Base-by-base conservation (phyloP, 2,113 vertebrate genomes). In the Micronycteris hirsuta region DNA sequence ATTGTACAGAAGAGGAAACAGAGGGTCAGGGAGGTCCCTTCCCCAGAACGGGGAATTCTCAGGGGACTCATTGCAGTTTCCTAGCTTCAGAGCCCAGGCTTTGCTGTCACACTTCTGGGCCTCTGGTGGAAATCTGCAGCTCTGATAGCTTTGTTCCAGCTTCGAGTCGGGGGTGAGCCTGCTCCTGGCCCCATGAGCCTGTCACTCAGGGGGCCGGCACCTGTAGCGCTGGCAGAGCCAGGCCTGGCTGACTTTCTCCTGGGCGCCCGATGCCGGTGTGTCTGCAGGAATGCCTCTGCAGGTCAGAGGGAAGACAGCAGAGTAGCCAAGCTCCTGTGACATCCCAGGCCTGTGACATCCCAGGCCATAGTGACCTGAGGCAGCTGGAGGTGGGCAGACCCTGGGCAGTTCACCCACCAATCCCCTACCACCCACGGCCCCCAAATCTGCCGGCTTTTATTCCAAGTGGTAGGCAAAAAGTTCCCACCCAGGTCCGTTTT, bases 211-310 rank as follows among this genome's bases (percentile, higher is more conserved):
- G 38, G 43, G 8, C 4, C 5, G 14, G 61, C 24, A 12, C 74
- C 22, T 3, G 0, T 4, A 0, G n/a, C 4, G 33, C 28, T 1
- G 0, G 41, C 86, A 70, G 81, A 54, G 36, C 33, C 61, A n/a
- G 73, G 22, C 33, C 22, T 0, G 17, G 36, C 58, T 33, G 20
- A 33, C 28, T 13, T 38, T 5, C n/a, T 19, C 36, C 56, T 4
- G 15, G 77, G n/a, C 10, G 2, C 61, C 77, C 1, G 7, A 5
- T 7, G 5, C 49, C 24, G 26, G 24, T 0, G 13, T 74, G 89
- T 45, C 54, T 19, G 14, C 65, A 54, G 45, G 41, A 17, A 52
- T 4, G 43, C 52, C 52, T 19, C 43, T 20, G 16, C 15, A 0
- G 16, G 76, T 67, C 94, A 7, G 26, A 28, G 49, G 36, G 67